phyloP scores from a whole-genome alignment of 2,113 vertebrate species.

The Coracopsis vasa region DNA sequence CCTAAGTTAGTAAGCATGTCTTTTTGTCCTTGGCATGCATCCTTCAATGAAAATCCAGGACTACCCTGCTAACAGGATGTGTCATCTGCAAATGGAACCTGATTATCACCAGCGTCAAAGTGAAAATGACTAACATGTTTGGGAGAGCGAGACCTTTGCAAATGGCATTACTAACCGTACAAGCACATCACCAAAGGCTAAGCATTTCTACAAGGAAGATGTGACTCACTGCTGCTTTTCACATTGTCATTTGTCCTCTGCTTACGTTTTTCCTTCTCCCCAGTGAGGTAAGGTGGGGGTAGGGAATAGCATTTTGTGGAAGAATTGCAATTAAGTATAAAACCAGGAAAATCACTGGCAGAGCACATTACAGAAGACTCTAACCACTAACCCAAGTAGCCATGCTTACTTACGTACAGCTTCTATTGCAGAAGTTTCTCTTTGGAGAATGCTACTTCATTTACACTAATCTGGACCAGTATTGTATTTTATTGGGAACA shows the following conservation, averaged over 20 bases:
- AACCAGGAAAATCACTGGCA: neutral
- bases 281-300: neutral
- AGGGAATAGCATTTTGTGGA: neutral
- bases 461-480: neutral
- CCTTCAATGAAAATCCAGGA: neutral
- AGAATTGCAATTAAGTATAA: neutral
- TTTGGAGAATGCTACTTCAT: neutral
- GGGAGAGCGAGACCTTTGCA: neutral
- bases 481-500: neutral
- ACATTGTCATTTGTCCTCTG: neutral
- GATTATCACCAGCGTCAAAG: neutral
- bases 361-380: neutral
- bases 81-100: neutral
- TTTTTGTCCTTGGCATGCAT: neutral
- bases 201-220: neutral
- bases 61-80: neutral
- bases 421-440: neutral
- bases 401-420: neutral
- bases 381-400: neutral
- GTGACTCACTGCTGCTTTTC: constrained; percentile 22
- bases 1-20: neutral
- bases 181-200: neutral
- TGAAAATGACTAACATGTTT: neutral
- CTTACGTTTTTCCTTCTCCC: neutral
- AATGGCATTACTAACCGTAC: neutral